Percentiles rank a stretch among this genome's conserved stretches.
Conservation (phyloP, 2,113 vertebrate genomes). For the Microcebus jonahi region DNA sequence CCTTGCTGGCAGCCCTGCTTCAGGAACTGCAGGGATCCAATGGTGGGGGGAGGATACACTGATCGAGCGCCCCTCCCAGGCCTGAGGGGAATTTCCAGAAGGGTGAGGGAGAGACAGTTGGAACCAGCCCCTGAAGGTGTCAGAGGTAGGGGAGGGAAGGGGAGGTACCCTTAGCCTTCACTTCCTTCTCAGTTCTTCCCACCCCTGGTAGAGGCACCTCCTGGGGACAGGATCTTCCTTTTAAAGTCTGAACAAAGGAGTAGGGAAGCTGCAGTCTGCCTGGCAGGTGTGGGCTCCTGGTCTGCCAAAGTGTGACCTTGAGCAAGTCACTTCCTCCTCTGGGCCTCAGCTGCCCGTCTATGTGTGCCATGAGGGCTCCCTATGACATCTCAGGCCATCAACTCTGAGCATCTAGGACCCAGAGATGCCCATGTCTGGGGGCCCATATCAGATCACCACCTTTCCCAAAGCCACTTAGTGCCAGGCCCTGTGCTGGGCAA, state of each 20-base stretch:
- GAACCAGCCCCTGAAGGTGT: slow-evolving; percentile 10
- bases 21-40: neutral
- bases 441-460: neutral
- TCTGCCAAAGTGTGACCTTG: neutral
- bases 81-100: slow-evolving; percentile 56
- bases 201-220: neutral
- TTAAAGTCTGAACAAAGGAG: slow-evolving; percentile 54
- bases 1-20: neutral
- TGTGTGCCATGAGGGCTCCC: neutral
- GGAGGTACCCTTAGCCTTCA: neutral
- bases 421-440: neutral
- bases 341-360: neutral
- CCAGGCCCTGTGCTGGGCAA: neutral
- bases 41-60: neutral
- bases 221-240: slow-evolving; percentile 32
- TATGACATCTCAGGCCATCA: neutral
- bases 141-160: neutral
- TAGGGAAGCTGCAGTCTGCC: neutral
- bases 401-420: neutral
- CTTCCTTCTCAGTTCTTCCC: neutral
- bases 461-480: neutral
- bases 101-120: neutral
- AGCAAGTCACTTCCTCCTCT: slow-evolving; percentile 21
- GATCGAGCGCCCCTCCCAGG: neutral
- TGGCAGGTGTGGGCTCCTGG: slow-evolving; percentile 18